Percentiles rank a stretch among this genome's conserved stretches.
These are phyloP conservation scores for Atherinomorus stipes DNA, from an alignment of 2,113 vertebrate genomes.

Conservation along the genomic window DNA sequence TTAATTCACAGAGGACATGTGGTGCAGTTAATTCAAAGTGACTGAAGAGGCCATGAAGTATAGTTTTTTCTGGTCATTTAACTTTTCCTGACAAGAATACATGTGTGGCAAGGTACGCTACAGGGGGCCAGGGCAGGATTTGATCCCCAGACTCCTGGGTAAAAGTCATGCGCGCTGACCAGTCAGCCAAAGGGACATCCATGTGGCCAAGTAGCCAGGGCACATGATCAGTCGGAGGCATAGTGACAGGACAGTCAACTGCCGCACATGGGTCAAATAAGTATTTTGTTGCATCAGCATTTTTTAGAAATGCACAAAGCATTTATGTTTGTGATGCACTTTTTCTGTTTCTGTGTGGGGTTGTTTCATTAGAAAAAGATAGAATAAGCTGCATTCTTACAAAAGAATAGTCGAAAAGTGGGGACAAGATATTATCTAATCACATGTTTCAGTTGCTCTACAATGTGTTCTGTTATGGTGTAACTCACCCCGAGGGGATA, in stretches of 20 bases:
- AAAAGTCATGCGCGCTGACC: too few relatives aligned
- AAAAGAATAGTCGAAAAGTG: conserved; percentile 1
- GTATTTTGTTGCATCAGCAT: not conserved
- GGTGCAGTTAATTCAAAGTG: not conserved
- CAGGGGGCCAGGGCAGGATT: too few relatives aligned
- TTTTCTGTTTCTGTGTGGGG: not conserved
- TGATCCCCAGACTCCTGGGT: too few relatives aligned
- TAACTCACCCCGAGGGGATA: conserved; percentile 8
- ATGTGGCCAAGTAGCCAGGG: too few relatives aligned
- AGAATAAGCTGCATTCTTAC: not conserved
- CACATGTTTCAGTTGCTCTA: not conserved
- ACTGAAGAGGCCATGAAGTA: not conserved
- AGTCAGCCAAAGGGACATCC: too few relatives aligned
- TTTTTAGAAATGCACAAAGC: not conserved
- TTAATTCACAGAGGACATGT: too few relatives aligned
- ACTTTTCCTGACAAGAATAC: not conserved
- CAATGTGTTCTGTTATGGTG: conserved; percentile 14
- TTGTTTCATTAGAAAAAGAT: not conserved
- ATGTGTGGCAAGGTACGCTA: too few relatives aligned
- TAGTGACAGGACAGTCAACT: too few relatives aligned
- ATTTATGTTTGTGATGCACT: not conserved
- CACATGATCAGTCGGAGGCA: too few relatives aligned
- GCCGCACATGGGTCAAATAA: not conserved
- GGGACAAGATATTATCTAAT: not conserved
- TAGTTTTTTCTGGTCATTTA: not conserved